phyloP scores from a whole-genome alignment of 2,113 vertebrate genomes.

The Hepsetus odoe region DNA sequence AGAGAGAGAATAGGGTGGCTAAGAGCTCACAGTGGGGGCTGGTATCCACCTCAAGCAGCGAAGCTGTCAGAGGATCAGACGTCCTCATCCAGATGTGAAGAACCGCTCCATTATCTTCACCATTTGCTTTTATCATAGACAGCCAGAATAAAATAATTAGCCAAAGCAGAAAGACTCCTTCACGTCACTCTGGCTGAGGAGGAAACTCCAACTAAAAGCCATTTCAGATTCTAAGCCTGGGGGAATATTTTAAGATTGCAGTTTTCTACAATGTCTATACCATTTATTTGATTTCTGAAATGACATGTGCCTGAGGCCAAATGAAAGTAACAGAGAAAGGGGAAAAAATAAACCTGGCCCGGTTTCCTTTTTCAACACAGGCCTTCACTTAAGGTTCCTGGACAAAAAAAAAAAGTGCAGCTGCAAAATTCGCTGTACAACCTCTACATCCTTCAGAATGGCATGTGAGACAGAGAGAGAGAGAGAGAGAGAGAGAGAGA shows the following conservation, averaged over 20 bases:
- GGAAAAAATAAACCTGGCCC: background rate
- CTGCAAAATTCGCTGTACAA: background rate
- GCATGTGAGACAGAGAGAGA: background rate
- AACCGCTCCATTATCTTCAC: background rate
- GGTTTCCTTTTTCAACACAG: background rate
- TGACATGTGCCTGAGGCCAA: background rate
- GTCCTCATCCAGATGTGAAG: background rate
- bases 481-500: too few species aligned
- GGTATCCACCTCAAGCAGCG: background rate
- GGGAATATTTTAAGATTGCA: background rate
- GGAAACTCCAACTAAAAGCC: background rate
- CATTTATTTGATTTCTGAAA: background rate
- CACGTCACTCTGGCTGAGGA: background rate
- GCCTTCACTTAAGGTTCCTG: background rate
- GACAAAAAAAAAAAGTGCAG: background rate
- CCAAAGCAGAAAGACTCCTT: background rate
- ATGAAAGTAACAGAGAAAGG: background rate
- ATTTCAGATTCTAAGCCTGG: background rate
- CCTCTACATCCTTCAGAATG: background rate
- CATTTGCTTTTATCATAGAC: background rate
- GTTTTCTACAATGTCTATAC: background rate
- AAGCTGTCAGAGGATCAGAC: background rate
- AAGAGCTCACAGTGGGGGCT: constrained; percentile 10
- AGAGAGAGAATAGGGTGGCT: background rate
- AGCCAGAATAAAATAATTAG: background rate